Evolutionary conservation across 2,113 vertebrate genomes (phyloP).

Genomic region (Malurus alboscapulatus): DNA sequence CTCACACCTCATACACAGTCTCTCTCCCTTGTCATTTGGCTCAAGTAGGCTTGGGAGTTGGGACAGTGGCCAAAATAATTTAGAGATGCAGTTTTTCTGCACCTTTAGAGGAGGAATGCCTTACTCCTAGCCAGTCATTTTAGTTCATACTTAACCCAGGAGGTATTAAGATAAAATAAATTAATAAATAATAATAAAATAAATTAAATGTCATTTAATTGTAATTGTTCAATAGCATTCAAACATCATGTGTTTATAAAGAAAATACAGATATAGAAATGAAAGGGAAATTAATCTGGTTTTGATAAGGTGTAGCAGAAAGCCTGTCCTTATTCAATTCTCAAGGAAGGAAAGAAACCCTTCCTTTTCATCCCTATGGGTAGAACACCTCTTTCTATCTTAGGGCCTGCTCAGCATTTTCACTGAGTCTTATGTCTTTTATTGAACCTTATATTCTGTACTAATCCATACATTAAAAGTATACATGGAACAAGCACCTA

Average conservation of each 20-base stretch:
- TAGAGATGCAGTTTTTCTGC: not conserved
- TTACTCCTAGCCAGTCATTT: not conserved
- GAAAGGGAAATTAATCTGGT: not conserved
- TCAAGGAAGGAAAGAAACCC: not conserved
- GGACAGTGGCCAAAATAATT: not conserved
- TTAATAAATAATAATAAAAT: too few species aligned
- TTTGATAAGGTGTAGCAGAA: not conserved
- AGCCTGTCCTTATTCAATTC: not conserved
- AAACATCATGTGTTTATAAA: not conserved
- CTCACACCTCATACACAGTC: not conserved
- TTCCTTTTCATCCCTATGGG: not conserved
- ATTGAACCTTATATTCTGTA: not conserved
- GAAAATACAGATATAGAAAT: not conserved
- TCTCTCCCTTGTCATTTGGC: not conserved
- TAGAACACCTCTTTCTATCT: not conserved
- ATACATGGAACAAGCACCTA: not conserved
- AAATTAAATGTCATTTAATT: not conserved
- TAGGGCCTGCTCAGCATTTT: not conserved
- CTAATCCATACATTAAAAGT: not conserved
- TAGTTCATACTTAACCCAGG: not conserved
- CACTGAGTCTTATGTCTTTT: not conserved
- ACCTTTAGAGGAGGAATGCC: not conserved
- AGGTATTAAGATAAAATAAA: not conserved
- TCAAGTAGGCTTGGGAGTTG: not conserved
- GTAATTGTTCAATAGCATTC: not conserved